Evolutionary conservation across 2,797 vertebrate genomes (phyloP).

Genomic region (Characodon lateralis): DNA sequence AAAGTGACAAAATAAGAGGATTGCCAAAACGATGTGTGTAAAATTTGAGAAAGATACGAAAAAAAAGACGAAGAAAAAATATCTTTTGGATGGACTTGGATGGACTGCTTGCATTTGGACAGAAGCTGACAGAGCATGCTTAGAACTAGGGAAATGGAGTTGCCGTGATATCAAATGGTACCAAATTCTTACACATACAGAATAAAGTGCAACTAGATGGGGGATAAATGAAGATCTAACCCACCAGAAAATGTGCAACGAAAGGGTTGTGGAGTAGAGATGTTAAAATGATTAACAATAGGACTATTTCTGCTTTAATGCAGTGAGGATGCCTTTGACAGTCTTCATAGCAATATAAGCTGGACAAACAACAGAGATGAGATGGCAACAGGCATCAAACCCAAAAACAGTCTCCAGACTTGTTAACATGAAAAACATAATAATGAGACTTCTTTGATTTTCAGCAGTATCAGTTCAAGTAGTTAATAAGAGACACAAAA

Average conservation of each 20-base stretch:
- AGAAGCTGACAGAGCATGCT: too few species aligned
- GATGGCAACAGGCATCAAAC: neutral
- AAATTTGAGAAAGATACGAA: constrained; percentile 83
- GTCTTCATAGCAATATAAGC: neutral
- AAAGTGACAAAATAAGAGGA: constrained; percentile 93
- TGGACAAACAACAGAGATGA: neutral
- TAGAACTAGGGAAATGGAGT: too few species aligned
- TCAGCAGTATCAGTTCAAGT: neutral
- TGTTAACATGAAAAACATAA: neutral
- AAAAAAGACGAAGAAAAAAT: constrained; percentile 26
- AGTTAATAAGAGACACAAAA: neutral
- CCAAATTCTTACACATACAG: neutral
- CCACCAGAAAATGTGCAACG: neutral
- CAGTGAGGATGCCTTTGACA: neutral
- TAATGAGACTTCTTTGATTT: neutral
- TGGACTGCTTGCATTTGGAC: too few species aligned
- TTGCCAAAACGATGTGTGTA: constrained; percentile 99
- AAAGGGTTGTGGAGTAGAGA: neutral
- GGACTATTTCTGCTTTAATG: too few species aligned
- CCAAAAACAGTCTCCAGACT: neutral
- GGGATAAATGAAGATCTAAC: neutral
- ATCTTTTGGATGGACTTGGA: too few species aligned
- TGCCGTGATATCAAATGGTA: neutral
- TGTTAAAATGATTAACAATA: neutral
- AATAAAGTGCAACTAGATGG: neutral